Conservation (phyloP, 2,797 vertebrate species). For the Anisognathus igniventris region DNA sequence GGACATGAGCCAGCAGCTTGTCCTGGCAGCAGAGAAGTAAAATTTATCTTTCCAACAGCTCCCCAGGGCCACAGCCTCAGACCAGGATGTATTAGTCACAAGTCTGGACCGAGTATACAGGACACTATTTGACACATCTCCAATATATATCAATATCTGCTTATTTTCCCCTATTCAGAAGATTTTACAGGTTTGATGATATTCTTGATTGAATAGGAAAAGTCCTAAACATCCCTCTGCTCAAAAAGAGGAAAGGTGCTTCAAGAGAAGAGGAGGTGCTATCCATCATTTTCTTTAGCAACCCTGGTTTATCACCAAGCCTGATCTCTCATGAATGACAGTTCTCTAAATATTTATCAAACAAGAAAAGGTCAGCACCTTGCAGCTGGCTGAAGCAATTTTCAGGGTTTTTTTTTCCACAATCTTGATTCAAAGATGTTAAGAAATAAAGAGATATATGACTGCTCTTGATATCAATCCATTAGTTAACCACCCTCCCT, state of each 20-base stretch:
- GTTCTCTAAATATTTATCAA: neutral
- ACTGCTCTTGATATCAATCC: neutral
- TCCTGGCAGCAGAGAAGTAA: neutral
- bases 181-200: neutral
- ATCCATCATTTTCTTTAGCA: neutral
- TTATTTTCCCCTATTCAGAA: neutral
- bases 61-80: neutral
- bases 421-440: neutral
- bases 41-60: neutral
- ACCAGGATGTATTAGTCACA: neutral
- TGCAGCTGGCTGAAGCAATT: neutral
- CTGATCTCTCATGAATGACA: neutral
- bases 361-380: neutral
- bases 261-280: neutral
- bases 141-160: neutral
- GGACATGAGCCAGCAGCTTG: neutral
- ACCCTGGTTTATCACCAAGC: fast-evolving
- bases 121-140: neutral
- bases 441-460: neutral
- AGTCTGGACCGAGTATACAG: neutral
- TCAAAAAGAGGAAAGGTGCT: neutral
- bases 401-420: neutral
- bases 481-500: neutral
- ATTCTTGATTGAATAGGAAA: neutral
- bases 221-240: neutral